Conservation (phyloP, 2,797 vertebrate genomes). For the Rhabdomys pumilio region DNA sequence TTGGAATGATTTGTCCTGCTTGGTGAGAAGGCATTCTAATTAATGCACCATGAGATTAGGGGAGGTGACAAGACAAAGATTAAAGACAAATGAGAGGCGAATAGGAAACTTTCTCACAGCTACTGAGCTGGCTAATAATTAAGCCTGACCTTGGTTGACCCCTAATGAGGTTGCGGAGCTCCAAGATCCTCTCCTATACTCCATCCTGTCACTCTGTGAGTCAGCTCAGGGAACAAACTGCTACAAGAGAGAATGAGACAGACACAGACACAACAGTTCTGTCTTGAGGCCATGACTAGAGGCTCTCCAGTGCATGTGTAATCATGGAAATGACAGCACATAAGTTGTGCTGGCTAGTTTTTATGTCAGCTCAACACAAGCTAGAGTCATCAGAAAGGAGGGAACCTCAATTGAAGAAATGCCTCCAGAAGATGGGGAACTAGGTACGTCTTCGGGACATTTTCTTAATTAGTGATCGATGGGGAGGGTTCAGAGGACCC, state of each 20-base stretch:
- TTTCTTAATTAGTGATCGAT: not conserved
- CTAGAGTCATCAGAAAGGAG: not conserved
- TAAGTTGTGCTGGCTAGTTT: not conserved
- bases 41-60: not conserved
- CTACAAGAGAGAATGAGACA: no score
- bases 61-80: slow-evolving; percentile 32
- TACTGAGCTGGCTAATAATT: not conserved
- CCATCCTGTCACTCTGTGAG: no score
- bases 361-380: not conserved
- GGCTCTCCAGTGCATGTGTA: fast-evolving
- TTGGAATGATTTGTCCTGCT: not conserved
- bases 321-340: not conserved
- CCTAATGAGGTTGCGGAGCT: not conserved
- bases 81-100: not conserved
- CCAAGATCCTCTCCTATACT: fast-evolving
- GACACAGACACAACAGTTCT: not conserved
- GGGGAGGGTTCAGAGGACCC: not conserved
- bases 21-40: not conserved
- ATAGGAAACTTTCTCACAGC: not conserved
- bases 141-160: not conserved
- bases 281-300: not conserved
- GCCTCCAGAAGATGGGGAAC: not conserved
- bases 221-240: not conserved
- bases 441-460: not conserved
- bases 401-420: not conserved